These are phyloP conservation scores for Nysson spinosus DNA, from an alignment of 2,888 invertebrate species.

Conservation along the genomic window DNA sequence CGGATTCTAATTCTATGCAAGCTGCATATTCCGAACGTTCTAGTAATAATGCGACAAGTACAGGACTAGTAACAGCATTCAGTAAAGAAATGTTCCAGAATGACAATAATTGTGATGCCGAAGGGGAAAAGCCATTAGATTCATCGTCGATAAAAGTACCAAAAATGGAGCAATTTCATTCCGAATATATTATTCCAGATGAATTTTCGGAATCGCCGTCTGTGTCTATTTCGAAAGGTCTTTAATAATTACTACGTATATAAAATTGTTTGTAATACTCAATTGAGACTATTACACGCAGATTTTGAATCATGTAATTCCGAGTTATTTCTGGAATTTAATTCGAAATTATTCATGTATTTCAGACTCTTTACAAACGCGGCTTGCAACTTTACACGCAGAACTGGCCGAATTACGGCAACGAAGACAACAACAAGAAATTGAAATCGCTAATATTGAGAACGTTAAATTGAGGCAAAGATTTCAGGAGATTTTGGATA, in stretches of 20 bases:
- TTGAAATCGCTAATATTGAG: slow-evolving; percentile 90
- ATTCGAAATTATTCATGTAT: no score
- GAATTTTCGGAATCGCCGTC: slow-evolving; percentile 60
- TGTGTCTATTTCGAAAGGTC: slow-evolving; percentile 61
- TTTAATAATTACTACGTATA: background rate
- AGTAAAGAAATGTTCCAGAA: slow-evolving; percentile 81
- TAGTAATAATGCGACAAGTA: slow-evolving; percentile 61
- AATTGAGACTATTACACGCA: no score
- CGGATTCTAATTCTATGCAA: slow-evolving; percentile 83
- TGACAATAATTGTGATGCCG: slow-evolving; percentile 46
- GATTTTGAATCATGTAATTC: no score
- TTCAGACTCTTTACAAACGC: slow-evolving; percentile 79
- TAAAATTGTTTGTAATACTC: background rate
- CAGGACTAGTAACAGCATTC: slow-evolving; percentile 81
- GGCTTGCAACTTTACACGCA: slow-evolving; percentile 85
- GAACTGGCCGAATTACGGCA: slow-evolving; percentile 88
- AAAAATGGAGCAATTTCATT: slow-evolving; percentile 71
- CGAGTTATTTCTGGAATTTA: no score
- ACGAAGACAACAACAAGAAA: slow-evolving; percentile 87
- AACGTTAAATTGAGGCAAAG: slow-evolving; percentile 89
- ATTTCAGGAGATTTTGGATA: slow-evolving; percentile 89
- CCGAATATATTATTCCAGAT: slow-evolving; percentile 71
- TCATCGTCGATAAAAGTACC: slow-evolving; percentile 50
- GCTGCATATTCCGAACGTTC: slow-evolving; percentile 73
- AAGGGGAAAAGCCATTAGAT: slow-evolving; percentile 60